Base-by-base conservation (phyloP, 2,797 vertebrate genomes). In the Anguilla pacifica region DNA sequence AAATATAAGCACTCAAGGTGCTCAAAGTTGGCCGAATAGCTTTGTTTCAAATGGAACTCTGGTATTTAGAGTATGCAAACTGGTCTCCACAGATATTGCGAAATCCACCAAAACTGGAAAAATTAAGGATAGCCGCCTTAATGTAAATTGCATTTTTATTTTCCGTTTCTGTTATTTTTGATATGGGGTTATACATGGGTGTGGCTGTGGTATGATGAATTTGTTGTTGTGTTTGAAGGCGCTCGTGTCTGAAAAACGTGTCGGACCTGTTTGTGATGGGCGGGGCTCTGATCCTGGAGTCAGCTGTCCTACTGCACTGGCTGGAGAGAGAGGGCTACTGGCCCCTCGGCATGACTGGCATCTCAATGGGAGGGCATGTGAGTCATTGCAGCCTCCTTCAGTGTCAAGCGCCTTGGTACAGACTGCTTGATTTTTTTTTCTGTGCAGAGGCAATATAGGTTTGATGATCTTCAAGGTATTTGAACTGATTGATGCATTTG, bases 291-390 rank as follows among this genome's bases (percentile, higher is more conserved):
- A 97, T 99, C 91, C 94, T 99, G 91, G 98, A 99, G 93, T 99
- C 98, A 0, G 97, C 97, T 0, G 97, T 95, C 83, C 97, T 99
- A 84, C 95, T 99, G 72, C 97, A 96, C 84, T 99, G 99, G 98
- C 95, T 99, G 90, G 97, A 99, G 91, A 95, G 97, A 89, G 97
- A 98, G 95, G 98, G 98, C 64, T 99, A 98, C 93, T 98, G 98
- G 94, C 99, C 99, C 0, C 94, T 99, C 19, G 98, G 98, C 89
- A 97, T 99, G 97, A 99, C 98, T 1, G 99, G 98, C 87, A 99
- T 99, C 95, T 99, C 99, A 91, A 99, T 99, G 98, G 99, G 98
- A 91, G 99, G 99, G 95, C 98, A 99, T 89, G 99, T 99, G 95
- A 97, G 98, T 96, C 64, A 6, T 28, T 17, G 13, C 43, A 17